Base-by-base conservation (phyloP, 2,888 invertebrate species). In the Scaptomyza polygonia region DNA sequence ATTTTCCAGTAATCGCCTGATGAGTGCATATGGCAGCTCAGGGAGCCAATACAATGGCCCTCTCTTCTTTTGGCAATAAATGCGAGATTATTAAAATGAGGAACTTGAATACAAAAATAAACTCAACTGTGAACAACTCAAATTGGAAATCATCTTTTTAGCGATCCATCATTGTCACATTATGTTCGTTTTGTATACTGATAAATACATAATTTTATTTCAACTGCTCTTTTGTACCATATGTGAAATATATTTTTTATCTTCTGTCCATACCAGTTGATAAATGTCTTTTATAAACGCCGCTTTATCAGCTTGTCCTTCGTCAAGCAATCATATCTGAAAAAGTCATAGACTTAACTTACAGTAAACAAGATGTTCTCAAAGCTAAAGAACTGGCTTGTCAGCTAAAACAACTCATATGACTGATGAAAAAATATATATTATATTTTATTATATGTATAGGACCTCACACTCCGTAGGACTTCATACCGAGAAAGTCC, bases 1-100 rank as follows among this genome's bases (percentile, higher is more conserved):
- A 67, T 57, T 53, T 66, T 44, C 18, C 52, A 47, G 70, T 67
- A 73, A 84, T 74, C 67, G 70, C 34, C 66, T 67, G 62, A 65
- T 82, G 77, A 82, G 76, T 69, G 62, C 85, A 79, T 67, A 75
- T 54, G 67, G 59, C 80, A 64, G 65, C 53, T 54, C 9, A n/a
- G 82, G 67, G 85, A 81, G 39, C 16, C 44, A 27, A 40, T 53
- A 53, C 32, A 32, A 30, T 43, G 27, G 16, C 30, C 21, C 40
- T 32, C 29, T 27, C 21, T 25, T 53, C 21, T 43, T 34, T 27
- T 18, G 14, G 32, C 43, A 29, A 27, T 11, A 40, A 27, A 36
- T 42, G 32, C 47, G 8, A 8, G 16, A n/a, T 40, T 18, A 30
- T 39, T 44, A 32, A 45, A 44, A 25, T n/a, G n/a, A n/a, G n/a